A percentile compares a stretch with the other conserved stretches of the same genome.
Conservation (phyloP, 1,140 invertebrate genomes). For the Papilio polytes region DNA sequence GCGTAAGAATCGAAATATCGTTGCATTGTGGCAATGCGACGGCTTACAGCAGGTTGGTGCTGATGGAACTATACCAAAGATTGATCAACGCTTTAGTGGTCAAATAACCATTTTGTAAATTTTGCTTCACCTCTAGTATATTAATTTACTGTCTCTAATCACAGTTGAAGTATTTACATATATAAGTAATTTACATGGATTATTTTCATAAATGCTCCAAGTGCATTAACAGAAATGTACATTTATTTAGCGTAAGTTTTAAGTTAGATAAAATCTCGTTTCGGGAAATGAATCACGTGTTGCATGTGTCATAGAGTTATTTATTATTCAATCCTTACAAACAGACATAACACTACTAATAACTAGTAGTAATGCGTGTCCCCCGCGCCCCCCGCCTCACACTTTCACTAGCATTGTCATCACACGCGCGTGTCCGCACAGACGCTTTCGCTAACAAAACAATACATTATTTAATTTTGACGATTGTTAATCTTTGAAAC, state of each 20-base stretch:
- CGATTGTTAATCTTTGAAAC: conserved; percentile 48
- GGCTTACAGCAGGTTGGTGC: background rate
- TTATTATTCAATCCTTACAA: conserved; percentile 43
- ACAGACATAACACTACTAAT: conserved; percentile 20
- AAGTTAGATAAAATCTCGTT: conserved; percentile 43
- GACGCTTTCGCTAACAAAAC: conserved; percentile 61
- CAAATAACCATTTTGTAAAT: background rate
- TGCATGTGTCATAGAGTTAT: conserved; percentile 40
- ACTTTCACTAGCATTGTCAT: conserved; percentile 62
- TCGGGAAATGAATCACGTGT: background rate
- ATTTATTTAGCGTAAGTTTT: background rate
- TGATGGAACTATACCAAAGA: background rate
- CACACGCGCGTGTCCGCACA: conserved; percentile 41
- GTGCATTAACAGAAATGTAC: background rate
- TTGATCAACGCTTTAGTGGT: background rate
- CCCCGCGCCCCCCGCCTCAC: conserved; percentile 32
- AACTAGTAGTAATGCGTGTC: conserved; percentile 49
- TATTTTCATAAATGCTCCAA: too few relatives aligned
- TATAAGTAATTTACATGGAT: too few relatives aligned
- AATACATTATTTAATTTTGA: conserved; percentile 56
- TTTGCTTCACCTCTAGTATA: background rate
- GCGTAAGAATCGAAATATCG: conserved; percentile 21
- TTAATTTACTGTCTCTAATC: too few relatives aligned
- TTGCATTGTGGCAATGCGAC: conserved; percentile 15
- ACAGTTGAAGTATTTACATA: too few relatives aligned